phyloP scores from a whole-genome alignment of 2,797 vertebrate genomes.

The Todus mexicanus region DNA sequence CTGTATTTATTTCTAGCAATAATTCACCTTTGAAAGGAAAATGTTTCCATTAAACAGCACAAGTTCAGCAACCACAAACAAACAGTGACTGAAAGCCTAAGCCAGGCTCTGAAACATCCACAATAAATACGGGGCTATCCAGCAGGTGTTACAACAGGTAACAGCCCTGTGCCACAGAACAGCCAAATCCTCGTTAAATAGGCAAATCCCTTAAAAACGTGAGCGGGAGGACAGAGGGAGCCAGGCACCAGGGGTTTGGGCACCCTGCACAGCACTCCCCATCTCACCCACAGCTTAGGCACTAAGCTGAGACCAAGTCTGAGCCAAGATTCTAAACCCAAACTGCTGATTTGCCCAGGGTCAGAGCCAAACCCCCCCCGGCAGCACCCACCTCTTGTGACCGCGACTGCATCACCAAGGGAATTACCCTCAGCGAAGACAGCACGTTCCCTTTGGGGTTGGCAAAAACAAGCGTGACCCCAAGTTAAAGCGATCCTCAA shows the following conservation, averaged over 20 bases:
- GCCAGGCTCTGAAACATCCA: neutral
- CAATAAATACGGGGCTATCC: neutral
- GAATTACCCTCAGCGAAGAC: neutral
- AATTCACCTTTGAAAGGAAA: neutral
- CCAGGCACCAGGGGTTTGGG: neutral
- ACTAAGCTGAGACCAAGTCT: neutral
- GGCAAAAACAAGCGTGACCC: neutral
- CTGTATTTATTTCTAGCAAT: neutral
- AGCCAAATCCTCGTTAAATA: neutral
- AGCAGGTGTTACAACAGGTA: neutral
- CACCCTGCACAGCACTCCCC: neutral
- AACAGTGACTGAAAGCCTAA: neutral
- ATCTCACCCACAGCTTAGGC: neutral
- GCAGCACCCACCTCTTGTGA: neutral
- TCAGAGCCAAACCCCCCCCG: neutral
- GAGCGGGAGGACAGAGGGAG: neutral
- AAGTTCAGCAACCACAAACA: neutral
- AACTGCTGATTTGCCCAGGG: neutral
- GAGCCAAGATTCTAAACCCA: neutral
- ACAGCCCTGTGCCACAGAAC: neutral
- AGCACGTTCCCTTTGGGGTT: neutral
- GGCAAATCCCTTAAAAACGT: neutral
- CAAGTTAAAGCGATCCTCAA: neutral
- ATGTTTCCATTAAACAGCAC: neutral
- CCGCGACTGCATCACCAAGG: accelerated